Evolutionary conservation across 2,888 invertebrate species (phyloP).

Genomic region (Temnothorax ravouxi): DNA sequence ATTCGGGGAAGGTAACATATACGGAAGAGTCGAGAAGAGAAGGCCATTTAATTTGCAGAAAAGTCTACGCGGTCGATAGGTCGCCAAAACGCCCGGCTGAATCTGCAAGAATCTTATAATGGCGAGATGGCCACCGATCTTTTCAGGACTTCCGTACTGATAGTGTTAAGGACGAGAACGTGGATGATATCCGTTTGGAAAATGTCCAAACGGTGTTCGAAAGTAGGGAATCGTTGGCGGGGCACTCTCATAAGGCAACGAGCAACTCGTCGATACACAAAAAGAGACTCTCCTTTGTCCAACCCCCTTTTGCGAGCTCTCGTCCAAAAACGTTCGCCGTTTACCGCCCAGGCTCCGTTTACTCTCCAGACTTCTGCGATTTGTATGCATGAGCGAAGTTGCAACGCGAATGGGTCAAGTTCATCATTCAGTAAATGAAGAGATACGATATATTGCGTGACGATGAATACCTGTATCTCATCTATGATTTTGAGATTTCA

Average conservation of each 20-base stretch:
- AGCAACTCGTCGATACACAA: constrained; percentile 45
- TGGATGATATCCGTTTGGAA: constrained; percentile 67
- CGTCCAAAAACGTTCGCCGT: constrained; percentile 29
- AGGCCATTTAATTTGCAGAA: constrained; percentile 59
- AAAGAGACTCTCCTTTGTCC: constrained; percentile 43
- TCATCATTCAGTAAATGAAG: constrained; percentile 41
- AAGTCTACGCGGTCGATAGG: constrained; percentile 32
- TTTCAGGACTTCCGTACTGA: constrained; percentile 25
- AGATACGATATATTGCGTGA: background rate
- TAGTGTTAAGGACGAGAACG: constrained; percentile 55
- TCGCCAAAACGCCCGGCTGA: background rate
- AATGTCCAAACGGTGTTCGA: constrained; percentile 67
- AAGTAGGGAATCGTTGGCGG: constrained; percentile 61
- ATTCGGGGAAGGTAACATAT: background rate
- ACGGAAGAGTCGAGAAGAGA: background rate
- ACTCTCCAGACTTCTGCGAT: constrained; percentile 15
- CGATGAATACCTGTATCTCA: background rate
- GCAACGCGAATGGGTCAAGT: constrained; percentile 34
- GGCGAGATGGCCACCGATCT: constrained; percentile 1
- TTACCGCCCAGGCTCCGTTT: background rate
- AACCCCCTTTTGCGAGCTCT: constrained; percentile 19
- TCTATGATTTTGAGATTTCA: background rate
- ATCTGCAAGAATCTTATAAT: constrained; percentile 59
- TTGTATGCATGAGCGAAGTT: constrained; percentile 58
- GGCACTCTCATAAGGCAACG: constrained; percentile 22